Evolutionary conservation across 2,797 vertebrate genomes (phyloP).

Genomic region (Nasua narica): DNA sequence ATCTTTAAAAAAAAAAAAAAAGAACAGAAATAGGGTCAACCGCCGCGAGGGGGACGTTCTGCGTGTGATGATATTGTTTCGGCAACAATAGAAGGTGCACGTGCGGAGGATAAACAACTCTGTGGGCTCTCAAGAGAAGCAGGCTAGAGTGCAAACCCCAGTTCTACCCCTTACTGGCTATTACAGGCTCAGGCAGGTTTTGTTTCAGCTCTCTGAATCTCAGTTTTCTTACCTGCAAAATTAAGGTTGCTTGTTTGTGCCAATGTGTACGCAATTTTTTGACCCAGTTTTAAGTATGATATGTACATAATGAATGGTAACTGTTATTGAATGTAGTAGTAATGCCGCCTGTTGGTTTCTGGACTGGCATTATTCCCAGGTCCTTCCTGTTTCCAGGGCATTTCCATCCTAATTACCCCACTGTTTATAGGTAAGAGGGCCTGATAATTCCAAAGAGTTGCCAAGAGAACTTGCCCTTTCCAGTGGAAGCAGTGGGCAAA

Average conservation of each 20-base stretch:
- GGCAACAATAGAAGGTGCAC: not conserved
- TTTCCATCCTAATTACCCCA: not conserved
- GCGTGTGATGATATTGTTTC: not conserved
- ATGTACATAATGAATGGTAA: not conserved
- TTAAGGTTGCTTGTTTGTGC: not conserved
- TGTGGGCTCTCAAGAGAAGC: not conserved
- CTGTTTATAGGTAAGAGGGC: not conserved
- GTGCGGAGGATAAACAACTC: not conserved
- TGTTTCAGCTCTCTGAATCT: not conserved
- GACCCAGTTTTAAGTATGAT: not conserved
- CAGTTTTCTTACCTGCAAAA: not conserved
- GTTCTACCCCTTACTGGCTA: not conserved
- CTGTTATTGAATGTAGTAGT: conserved; percentile 4
- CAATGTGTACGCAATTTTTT: not conserved
- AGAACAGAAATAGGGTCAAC: not conserved
- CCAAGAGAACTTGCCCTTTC: not conserved
- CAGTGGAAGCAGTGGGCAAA: not conserved
- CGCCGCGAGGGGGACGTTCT: not conserved
- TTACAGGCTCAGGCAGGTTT: not conserved
- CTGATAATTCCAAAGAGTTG: not conserved
- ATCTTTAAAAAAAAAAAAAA: no score
- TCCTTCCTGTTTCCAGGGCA: not conserved
- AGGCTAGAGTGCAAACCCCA: not conserved
- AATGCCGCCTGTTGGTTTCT: not conserved
- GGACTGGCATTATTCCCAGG: not conserved